A percentile compares a stretch with the other conserved stretches of the same genome.
Evolutionary conservation across 64 coral and sea anemone species (phyloP).

Genomic region (Catalaphyllia jardinei): DNA sequence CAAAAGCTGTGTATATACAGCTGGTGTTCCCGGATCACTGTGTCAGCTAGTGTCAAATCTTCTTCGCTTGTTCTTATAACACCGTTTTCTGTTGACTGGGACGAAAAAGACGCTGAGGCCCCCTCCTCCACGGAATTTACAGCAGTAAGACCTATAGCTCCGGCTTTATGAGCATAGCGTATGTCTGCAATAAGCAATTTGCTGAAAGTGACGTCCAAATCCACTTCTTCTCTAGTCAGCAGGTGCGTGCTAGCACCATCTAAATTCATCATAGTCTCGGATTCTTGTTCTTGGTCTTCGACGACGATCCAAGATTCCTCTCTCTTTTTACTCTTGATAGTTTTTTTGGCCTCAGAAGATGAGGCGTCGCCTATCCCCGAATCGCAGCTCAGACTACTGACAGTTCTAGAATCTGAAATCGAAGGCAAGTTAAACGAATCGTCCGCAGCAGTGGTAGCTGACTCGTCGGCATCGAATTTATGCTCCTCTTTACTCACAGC

Average conservation of each 20-base stretch:
- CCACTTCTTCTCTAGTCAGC: background rate
- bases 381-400: conserved; percentile 42
- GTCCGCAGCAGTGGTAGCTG: background rate
- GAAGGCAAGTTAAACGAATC: background rate
- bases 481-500: background rate
- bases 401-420: background rate
- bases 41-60: conserved; percentile 18
- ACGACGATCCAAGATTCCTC: background rate
- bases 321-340: conserved; percentile 25
- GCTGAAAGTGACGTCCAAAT: background rate
- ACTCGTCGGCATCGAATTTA: background rate
- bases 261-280: background rate
- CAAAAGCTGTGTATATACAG: conserved; percentile 92
- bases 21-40: conserved; percentile 73
- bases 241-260: background rate
- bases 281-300: background rate
- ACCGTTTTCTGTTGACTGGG: background rate
- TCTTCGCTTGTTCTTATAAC: background rate
- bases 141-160: background rate
- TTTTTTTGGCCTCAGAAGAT: conserved; percentile 5
- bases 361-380: conserved; percentile 18
- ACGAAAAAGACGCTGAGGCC: background rate
- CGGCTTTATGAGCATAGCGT: background rate
- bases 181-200: conserved; percentile 17
- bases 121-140: background rate